Evolutionary conservation across 1,140 invertebrate genomes (phyloP).

Genomic region (Diabrotica virgifera): DNA sequence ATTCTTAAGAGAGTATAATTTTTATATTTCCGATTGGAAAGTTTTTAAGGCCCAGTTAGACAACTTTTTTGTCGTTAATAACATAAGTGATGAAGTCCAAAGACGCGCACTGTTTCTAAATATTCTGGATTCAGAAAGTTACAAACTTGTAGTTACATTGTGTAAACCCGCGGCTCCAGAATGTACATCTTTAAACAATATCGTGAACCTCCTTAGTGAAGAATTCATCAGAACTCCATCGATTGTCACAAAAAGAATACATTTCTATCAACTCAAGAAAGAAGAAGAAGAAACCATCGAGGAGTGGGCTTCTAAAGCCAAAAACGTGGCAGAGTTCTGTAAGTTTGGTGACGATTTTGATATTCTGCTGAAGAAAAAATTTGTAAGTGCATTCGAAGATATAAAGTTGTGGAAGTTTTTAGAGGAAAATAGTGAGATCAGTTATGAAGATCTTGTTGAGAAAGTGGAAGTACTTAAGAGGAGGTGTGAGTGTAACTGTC

Average conservation of each 20-base stretch:
- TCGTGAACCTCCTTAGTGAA: conserved; percentile 5
- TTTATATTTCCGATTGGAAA: conserved; percentile 9
- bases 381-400: conserved; percentile 13
- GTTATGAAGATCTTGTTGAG: conserved; percentile 14
- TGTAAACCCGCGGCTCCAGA: conserved; percentile 9
- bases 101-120: conserved; percentile 16
- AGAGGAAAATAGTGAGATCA: conserved; percentile 12
- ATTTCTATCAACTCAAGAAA: conserved; percentile 18
- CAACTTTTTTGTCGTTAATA: conserved; percentile 17
- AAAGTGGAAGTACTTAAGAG: background rate
- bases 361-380: conserved; percentile 11
- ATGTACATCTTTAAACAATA: conserved; percentile 1
- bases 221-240: background rate
- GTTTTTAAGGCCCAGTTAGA: conserved; percentile 14
- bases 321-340: conserved; percentile 13
- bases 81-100: conserved; percentile 6
- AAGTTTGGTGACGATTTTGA: conserved; percentile 16
- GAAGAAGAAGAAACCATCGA: conserved; percentile 4
- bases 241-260: conserved; percentile 7
- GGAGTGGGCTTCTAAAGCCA: conserved; percentile 15
- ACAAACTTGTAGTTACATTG: conserved; percentile 14
- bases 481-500: too few species aligned
- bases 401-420: conserved; percentile 10
- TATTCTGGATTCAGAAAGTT: conserved; percentile 8
- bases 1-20: conserved; percentile 16